Conservation (phyloP, 1,140 invertebrate species). For the Tetranychus urticae region DNA sequence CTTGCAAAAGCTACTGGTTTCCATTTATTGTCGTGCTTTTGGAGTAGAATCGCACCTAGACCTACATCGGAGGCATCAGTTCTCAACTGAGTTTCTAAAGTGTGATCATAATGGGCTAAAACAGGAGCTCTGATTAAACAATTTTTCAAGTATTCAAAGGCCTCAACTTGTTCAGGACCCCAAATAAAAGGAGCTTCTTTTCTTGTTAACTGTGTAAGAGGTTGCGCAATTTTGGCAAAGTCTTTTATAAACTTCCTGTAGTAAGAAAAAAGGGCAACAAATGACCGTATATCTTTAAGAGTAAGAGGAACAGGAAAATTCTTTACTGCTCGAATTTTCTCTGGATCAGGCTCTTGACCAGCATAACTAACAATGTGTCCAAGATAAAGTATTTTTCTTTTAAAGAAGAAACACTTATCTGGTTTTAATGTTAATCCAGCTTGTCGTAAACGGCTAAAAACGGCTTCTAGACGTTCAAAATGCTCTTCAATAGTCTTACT, state of each 20-base stretch:
- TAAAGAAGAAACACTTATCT: background rate
- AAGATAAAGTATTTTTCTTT: background rate
- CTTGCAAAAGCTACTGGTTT: slow-evolving; percentile 19
- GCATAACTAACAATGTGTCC: background rate
- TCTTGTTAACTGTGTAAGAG: background rate
- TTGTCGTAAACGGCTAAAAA: slow-evolving; percentile 10
- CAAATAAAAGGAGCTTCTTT: background rate
- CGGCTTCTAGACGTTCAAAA: background rate
- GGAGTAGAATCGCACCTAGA: background rate
- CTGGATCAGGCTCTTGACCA: background rate
- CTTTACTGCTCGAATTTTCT: background rate
- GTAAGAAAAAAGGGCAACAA: slow-evolving; percentile 7
- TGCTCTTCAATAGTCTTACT: background rate
- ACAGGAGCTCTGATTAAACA: background rate
- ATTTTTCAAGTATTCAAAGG: background rate
- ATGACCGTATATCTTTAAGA: slow-evolving; percentile 3
- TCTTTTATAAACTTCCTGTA: slow-evolving; percentile 12
- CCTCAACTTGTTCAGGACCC: background rate
- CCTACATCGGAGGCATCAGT: background rate
- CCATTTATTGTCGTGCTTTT: background rate
- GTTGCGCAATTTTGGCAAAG: slow-evolving; percentile 16
- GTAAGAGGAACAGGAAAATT: background rate
- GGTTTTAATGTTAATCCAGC: background rate
- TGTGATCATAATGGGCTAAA: too few relatives aligned
- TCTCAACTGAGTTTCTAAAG: background rate